Conservation (phyloP, 1,140 invertebrate species). For the Drosophila pallidifrons region DNA sequence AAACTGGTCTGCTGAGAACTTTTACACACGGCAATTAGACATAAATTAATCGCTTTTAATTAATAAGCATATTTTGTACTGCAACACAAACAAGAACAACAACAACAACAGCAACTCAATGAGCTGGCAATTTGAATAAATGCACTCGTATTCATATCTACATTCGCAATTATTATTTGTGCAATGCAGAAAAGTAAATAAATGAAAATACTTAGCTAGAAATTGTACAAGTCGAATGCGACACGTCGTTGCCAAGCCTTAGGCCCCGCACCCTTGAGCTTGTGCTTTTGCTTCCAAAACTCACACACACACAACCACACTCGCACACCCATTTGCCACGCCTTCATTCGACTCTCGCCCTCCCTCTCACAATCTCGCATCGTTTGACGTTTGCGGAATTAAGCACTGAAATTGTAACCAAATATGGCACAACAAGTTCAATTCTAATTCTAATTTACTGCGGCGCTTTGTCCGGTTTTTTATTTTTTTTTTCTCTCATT, state of each 20-base stretch:
- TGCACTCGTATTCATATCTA: slow-evolving; percentile 16
- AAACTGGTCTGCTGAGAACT: slow-evolving; percentile 19
- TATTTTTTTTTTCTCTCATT: neutral
- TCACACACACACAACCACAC: slow-evolving; percentile 47
- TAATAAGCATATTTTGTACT: slow-evolving; percentile 55
- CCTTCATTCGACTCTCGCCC: neutral
- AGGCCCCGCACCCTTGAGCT: slow-evolving; percentile 24
- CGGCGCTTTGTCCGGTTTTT: slow-evolving; percentile 55
- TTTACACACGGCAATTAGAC: slow-evolving; percentile 58
- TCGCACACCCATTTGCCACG: slow-evolving; percentile 25
- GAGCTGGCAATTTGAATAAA: slow-evolving; percentile 76
- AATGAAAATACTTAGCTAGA: slow-evolving; percentile 77
- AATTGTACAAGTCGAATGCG: slow-evolving; percentile 70
- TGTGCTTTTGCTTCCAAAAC: slow-evolving; percentile 10
- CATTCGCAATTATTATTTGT: slow-evolving; percentile 67
- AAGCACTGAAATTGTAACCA: slow-evolving; percentile 80
- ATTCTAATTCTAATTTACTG: slow-evolving; percentile 77
- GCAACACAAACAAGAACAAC: slow-evolving; percentile 3
- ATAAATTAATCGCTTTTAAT: slow-evolving; percentile 72
- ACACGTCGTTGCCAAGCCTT: slow-evolving; percentile 76
- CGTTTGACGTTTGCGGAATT: slow-evolving; percentile 75
- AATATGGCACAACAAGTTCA: slow-evolving; percentile 83
- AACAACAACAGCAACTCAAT: slow-evolving; percentile 16
- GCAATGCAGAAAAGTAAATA: slow-evolving; percentile 66
- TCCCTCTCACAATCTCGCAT: neutral